These are phyloP conservation scores for Conus ventricosus DNA, from an alignment of 1,140 invertebrate genomes.

Conservation along the genomic window DNA sequence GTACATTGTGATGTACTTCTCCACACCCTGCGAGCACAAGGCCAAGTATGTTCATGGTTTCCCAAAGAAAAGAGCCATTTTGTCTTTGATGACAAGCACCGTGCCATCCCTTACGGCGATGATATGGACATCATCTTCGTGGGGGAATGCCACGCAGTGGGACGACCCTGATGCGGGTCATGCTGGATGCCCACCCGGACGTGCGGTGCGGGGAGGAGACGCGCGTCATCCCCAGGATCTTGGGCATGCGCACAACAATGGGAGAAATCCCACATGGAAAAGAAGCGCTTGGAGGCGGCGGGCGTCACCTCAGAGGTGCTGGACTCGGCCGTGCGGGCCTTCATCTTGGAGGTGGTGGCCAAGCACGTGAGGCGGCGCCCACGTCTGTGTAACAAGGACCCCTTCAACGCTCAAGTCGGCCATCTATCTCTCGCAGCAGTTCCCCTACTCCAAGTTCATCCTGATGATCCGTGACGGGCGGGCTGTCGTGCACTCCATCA, in stretches of 20 bases:
- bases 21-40: slow-evolving; percentile 50
- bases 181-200: slow-evolving; percentile 98
- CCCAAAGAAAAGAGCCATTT: slow-evolving; percentile 56
- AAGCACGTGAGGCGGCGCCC: slow-evolving; percentile 88
- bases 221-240: slow-evolving; percentile 88
- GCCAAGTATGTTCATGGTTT: slow-evolving; percentile 61
- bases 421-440: slow-evolving; percentile 85
- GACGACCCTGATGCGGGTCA: slow-evolving; percentile 97
- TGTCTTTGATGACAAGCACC: slow-evolving; percentile 61
- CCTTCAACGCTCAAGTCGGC: slow-evolving; percentile 94
- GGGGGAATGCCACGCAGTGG: slow-evolving; percentile 97
- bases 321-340: slow-evolving; percentile 95
- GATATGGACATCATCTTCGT: slow-evolving; percentile 97
- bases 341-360: slow-evolving; percentile 87
- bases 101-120: slow-evolving; percentile 78
- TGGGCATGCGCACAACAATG: slow-evolving; percentile 70
- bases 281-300: slow-evolving; percentile 89
- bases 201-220: slow-evolving; percentile 99
- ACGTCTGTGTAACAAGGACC: slow-evolving; percentile 98
- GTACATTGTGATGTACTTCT: slow-evolving; percentile 42
- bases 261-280: slow-evolving; percentile 67
- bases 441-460: slow-evolving; percentile 92
- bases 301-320: slow-evolving; percentile 94
- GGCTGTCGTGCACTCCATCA: slow-evolving; percentile 98
- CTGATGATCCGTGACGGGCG: slow-evolving; percentile 98